Evolutionary conservation across 2,113 vertebrate species (phyloP), one percentile per base, ranked within the genome.

Genomic region (Gnathonemus echidnorhynchus): DNA sequence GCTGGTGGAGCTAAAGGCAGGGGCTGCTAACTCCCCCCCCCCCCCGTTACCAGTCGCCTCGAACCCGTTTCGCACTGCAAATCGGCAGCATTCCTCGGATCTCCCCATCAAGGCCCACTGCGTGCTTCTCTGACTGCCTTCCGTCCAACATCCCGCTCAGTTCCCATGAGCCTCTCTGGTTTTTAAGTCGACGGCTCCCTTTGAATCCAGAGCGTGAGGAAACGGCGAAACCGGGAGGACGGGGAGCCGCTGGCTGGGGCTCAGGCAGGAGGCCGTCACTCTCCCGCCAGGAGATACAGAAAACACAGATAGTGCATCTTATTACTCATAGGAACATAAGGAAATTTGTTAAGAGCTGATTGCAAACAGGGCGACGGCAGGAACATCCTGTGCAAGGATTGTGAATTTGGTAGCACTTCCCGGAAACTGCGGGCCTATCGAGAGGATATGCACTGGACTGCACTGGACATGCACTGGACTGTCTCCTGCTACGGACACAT

Each of bases 31-130:
- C 39, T 3, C 2, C 7, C 70, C 62, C 70, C 70, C 62, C 70
- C 3, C 52, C 1, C 53, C 0, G 1, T 0, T 0, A 58, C 24
- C 35, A 3, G 35, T 10, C 6, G 0, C 6, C 35, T 35, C 35
- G 35, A 42, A 80, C 15, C 74, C 35, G 15, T 19, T 77, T 77
- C 70, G 1, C 70, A 31, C 70, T 17, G 15, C 27, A 74, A 74
- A 74, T 70, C 27, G 62, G 3, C n/a, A 31, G 62, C 66, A 74
- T 15, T 74, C 66, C 27, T 74, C 10, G 27, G 66, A 74, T 74
- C n/a, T 74, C 31, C n/a, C 31, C 31, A 74, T 74, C 66, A 3
- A 74, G 10, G 31, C 10, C 62, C 62, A 31, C 66, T 17, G 31
- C 13, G 66, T 17, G 70, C 5, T 5, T 31, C 35, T 77, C 31